Evolutionary conservation across 2,113 vertebrate genomes (phyloP).

Genomic region (Mobula birostris): DNA sequence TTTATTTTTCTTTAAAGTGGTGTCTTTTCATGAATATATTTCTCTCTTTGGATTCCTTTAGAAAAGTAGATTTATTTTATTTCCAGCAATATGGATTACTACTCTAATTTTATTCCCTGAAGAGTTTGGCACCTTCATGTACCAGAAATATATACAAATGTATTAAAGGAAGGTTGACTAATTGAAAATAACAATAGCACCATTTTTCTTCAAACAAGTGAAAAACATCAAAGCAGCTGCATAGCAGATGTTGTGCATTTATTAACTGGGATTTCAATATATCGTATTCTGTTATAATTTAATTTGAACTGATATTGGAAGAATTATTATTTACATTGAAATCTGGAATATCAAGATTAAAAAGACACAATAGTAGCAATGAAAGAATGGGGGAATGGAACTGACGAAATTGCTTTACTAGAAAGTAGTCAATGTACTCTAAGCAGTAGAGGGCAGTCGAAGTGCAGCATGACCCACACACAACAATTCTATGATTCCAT

Average conservation of each 20-base stretch:
- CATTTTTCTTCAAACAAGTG: neutral
- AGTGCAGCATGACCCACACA: no score
- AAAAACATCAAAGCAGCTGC: neutral
- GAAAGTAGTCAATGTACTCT: no score
- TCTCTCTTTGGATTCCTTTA: neutral
- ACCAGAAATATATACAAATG: neutral
- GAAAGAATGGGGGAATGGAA: no score
- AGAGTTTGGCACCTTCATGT: neutral
- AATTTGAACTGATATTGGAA: neutral
- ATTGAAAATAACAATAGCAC: neutral
- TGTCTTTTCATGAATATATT: neutral
- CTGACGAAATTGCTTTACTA: no score
- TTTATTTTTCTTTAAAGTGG: neutral
- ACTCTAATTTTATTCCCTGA: no score
- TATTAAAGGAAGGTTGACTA: neutral
- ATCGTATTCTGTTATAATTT: neutral
- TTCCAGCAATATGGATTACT: slow-evolving; percentile 12
- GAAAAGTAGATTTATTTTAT: neutral
- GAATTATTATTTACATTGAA: neutral
- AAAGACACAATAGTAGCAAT: neutral
- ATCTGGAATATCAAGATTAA: neutral
- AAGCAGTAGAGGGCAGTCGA: neutral
- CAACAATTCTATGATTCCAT: neutral
- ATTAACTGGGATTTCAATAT: neutral
- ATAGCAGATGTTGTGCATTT: neutral